These are phyloP conservation scores for Istiophorus platypterus DNA, from an alignment of 2,113 vertebrate genomes.

Conservation along the genomic window DNA sequence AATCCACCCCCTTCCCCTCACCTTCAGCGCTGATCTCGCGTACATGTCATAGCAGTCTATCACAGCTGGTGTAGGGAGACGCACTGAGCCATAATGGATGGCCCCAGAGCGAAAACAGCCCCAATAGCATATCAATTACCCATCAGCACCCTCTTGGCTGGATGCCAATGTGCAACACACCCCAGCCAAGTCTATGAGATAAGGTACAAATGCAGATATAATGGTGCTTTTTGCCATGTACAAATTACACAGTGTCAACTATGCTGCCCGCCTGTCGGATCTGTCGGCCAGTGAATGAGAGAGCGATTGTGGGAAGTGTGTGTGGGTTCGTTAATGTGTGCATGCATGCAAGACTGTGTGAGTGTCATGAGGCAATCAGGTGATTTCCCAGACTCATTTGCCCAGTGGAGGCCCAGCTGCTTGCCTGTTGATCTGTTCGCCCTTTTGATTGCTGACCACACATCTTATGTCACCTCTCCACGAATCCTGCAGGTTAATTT, in stretches of 20 bases:
- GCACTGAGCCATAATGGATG: slow-evolving; percentile 76
- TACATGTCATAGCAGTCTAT: slow-evolving; percentile 78
- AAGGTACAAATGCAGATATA: slow-evolving; percentile 73
- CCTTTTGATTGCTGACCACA: slow-evolving; percentile 75
- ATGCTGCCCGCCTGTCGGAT: slow-evolving; percentile 64
- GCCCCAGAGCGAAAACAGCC: slow-evolving; percentile 75
- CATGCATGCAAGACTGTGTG: neutral
- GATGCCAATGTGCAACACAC: slow-evolving; percentile 53
- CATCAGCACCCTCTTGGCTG: slow-evolving; percentile 76
- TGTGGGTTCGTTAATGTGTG: slow-evolving; percentile 15
- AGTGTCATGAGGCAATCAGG: slow-evolving; percentile 56
- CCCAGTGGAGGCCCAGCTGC: slow-evolving; percentile 69
- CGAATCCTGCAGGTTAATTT: slow-evolving; percentile 75
- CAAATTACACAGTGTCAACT: slow-evolving; percentile 69
- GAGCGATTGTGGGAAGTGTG: slow-evolving; percentile 7
- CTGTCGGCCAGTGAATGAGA: slow-evolving; percentile 51
- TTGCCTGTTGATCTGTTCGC: slow-evolving; percentile 71
- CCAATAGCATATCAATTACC: slow-evolving; percentile 84
- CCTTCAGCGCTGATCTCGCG: slow-evolving; percentile 67
- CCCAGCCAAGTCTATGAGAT: slow-evolving; percentile 69
- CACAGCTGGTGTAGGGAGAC: slow-evolving; percentile 68
- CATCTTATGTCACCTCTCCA: slow-evolving; percentile 65
- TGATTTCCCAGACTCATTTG: slow-evolving; percentile 68
- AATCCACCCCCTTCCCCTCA: slow-evolving; percentile 45
- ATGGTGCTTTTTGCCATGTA: slow-evolving; percentile 59